These are phyloP conservation scores for Scolopax mira DNA, from an alignment of 2,113 vertebrate species.

Conservation along the genomic window DNA sequence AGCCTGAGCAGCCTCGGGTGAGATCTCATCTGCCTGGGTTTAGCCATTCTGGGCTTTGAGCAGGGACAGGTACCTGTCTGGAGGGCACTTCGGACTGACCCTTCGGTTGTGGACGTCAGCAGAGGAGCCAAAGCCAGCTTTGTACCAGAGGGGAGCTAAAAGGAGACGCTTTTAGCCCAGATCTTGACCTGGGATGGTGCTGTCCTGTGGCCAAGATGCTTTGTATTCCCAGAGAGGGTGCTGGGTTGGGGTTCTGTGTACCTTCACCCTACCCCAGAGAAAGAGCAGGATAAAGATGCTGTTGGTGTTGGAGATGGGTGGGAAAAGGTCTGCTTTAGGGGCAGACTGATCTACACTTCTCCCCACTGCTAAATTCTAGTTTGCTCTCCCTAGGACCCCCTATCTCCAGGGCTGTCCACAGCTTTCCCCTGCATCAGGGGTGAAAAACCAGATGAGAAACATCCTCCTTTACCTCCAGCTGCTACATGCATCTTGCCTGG, in stretches of 20 bases:
- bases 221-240: not conserved
- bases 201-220: not conserved
- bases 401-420: not conserved
- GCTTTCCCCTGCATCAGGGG: not conserved
- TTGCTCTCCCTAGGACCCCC: not conserved
- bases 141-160: not conserved
- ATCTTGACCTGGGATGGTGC: not conserved
- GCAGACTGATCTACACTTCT: not conserved
- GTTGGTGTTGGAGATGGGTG: not conserved
- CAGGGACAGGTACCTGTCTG: not conserved
- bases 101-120: fast-evolving
- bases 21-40: not conserved
- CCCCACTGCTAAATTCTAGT: not conserved
- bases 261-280: not conserved
- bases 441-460: not conserved
- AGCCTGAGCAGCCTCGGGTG: not conserved
- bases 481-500: not conserved
- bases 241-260: fast-evolving
- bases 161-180: not conserved
- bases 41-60: not conserved
- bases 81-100: not conserved
- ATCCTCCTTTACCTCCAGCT: not conserved
- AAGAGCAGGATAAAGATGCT: not conserved
- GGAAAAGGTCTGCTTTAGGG: not conserved
- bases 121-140: not conserved